Conservation (phyloP, 2,113 vertebrate genomes). For the Dromas ardeola region DNA sequence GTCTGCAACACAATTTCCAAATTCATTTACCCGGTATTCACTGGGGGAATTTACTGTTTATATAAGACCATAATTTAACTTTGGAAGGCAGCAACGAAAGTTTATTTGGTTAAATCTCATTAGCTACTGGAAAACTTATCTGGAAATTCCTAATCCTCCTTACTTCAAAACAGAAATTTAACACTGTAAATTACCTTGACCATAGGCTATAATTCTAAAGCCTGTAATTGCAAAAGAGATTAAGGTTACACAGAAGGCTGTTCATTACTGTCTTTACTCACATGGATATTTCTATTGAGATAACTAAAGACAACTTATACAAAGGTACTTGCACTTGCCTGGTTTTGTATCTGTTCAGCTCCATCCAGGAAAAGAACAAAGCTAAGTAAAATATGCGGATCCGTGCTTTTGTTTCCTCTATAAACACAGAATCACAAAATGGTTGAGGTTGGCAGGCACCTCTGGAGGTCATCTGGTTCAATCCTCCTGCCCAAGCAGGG, state of each 20-base stretch:
- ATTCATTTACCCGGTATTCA: conserved; percentile 6
- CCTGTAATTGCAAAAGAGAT: background rate
- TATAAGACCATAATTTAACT: conserved; percentile 4
- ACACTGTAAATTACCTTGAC: background rate
- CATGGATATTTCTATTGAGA: background rate
- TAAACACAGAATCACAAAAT: background rate
- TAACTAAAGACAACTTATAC: background rate
- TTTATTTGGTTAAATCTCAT: conserved; percentile 23
- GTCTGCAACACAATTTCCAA: conserved; percentile 1
- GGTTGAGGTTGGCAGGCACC: background rate
- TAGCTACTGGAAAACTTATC: background rate
- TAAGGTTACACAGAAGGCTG: background rate
- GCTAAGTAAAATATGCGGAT: background rate
- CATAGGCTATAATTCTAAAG: background rate
- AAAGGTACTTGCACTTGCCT: background rate
- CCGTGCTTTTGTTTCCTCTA: background rate
- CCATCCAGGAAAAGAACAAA: background rate
- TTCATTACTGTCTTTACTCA: background rate
- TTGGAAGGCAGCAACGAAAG: conserved; percentile 3
- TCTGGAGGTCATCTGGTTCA: background rate
- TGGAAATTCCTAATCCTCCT: background rate
- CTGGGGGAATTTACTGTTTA: background rate
- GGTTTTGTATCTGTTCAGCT: background rate
- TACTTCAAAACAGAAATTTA: conserved; percentile 7
- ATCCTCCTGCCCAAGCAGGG: background rate